These are phyloP conservation scores for Lycodopsis pacificus DNA, from an alignment of 2,797 vertebrate genomes.

Conservation along the genomic window DNA sequence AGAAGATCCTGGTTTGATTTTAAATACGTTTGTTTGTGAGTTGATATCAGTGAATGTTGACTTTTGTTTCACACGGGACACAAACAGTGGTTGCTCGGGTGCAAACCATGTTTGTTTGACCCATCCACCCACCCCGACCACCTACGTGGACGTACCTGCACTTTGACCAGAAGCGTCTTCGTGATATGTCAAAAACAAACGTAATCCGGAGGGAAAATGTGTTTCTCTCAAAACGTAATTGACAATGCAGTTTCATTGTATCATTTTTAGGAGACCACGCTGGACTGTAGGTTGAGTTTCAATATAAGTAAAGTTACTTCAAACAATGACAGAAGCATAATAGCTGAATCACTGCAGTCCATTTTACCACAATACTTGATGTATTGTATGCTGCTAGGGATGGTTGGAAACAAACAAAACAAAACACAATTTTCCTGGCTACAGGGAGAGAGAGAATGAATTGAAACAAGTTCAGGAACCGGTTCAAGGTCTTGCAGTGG, in stretches of 20 bases:
- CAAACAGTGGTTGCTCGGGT: too few relatives aligned
- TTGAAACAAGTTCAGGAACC: constrained; percentile 4
- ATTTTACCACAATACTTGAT: background rate
- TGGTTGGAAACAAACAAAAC: background rate
- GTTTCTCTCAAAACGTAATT: background rate
- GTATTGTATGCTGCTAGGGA: background rate
- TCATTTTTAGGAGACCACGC: background rate
- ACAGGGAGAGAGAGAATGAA: background rate
- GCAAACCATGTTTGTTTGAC: too few relatives aligned
- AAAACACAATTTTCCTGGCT: background rate
- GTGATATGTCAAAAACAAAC: too few relatives aligned
- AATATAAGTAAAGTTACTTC: background rate
- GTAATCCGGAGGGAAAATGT: too few relatives aligned
- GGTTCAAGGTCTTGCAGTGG: background rate
- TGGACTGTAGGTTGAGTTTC: background rate
- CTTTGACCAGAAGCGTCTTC: too few relatives aligned
- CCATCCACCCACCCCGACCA: too few relatives aligned
- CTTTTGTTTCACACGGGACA: too few relatives aligned
- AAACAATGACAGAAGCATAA: background rate
- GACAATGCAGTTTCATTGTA: background rate
- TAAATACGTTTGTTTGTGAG: too few relatives aligned
- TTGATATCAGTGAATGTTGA: too few relatives aligned
- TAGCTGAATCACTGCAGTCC: background rate
- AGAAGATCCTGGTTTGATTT: too few relatives aligned
- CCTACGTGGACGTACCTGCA: too few relatives aligned